phyloP scores from a whole-genome alignment of 2,113 vertebrate species.

The Xiphophorus maculatus region DNA sequence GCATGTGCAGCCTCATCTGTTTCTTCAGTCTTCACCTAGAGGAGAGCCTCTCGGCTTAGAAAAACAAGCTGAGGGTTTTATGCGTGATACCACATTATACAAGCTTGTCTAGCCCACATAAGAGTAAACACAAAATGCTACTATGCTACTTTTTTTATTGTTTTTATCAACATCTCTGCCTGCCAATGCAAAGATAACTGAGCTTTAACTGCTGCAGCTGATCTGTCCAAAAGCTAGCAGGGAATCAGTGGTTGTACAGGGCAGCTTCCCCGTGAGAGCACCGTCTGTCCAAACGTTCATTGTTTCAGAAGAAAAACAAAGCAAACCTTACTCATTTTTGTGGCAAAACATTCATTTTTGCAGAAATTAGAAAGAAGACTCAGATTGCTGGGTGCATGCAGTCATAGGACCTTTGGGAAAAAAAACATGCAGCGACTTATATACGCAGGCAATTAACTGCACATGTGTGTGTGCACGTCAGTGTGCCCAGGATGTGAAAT shows the following conservation, averaged over 20 bases:
- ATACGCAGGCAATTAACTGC: background rate
- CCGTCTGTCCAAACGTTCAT: too few species aligned
- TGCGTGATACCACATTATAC: slow-evolving; percentile 6
- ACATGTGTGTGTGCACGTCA: slow-evolving; percentile 15
- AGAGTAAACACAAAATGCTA: slow-evolving; percentile 12
- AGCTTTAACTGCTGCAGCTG: background rate
- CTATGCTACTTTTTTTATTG: background rate
- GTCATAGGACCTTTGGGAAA: background rate
- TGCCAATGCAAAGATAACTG: slow-evolving; percentile 13
- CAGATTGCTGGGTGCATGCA: background rate
- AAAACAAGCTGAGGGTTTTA: slow-evolving; percentile 23
- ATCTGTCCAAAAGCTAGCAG: background rate
- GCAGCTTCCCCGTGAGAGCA: too few species aligned
- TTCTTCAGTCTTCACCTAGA: background rate
- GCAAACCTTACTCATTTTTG: background rate
- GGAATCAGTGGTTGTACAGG: too few species aligned
- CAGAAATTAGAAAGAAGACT: background rate
- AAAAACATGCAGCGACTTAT: background rate
- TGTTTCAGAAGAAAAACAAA: background rate
- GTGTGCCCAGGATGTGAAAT: slow-evolving; percentile 37
- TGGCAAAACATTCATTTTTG: background rate
- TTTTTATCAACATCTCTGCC: background rate
- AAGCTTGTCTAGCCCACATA: slow-evolving; percentile 12
- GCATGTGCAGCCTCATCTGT: background rate
- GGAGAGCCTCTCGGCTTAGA: background rate